Conservation (phyloP, 2,797 vertebrate genomes). For the Sylvilagus floridanus region DNA sequence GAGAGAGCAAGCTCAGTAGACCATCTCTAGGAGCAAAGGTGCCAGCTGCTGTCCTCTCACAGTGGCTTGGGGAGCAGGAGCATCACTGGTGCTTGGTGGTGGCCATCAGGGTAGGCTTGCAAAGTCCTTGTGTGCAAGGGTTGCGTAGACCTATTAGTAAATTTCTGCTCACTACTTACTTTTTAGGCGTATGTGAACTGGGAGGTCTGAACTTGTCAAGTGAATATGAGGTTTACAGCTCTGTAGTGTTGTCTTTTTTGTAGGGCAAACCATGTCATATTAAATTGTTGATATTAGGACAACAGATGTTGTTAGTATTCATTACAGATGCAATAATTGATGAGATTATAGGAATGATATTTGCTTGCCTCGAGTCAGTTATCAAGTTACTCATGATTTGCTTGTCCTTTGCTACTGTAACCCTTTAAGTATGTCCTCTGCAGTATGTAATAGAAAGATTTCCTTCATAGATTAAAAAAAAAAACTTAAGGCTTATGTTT, state of each 20-base stretch:
- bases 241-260: background rate
- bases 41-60: background rate
- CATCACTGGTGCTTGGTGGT: fast-evolving
- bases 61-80: background rate
- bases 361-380: background rate
- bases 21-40: no score
- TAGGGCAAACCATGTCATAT: background rate
- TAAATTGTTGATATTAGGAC: background rate
- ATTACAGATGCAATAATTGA: background rate
- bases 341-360: background rate
- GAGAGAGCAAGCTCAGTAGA: background rate
- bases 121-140: background rate
- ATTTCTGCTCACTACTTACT: background rate
- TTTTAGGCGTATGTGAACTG: background rate
- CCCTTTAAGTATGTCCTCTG: background rate
- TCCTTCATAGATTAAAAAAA: background rate
- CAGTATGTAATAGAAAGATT: background rate
- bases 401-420: background rate
- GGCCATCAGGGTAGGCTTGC: background rate
- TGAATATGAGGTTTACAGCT: background rate
- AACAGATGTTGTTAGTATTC: background rate
- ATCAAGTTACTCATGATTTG: background rate
- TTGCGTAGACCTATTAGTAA: background rate
- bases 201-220: background rate
- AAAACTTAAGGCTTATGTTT: background rate